Evolutionary conservation across 2,797 vertebrate species (phyloP), one percentile per base, ranked within the genome.

Genomic region (Rhinophrynus dorsalis): DNA sequence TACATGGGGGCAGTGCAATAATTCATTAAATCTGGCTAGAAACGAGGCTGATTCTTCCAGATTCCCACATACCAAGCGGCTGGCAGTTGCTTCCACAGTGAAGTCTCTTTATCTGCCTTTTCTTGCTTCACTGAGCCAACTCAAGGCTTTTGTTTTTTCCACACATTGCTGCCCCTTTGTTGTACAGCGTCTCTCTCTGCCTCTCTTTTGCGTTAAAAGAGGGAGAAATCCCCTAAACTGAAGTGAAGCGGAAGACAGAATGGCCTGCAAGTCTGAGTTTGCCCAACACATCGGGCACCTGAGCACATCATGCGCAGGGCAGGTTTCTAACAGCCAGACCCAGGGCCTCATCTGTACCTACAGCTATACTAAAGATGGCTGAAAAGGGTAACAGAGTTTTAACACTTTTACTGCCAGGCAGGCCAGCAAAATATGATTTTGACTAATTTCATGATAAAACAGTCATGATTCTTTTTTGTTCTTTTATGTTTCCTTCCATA

Each of bases 91-190:
- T 87, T 80, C 88, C 92, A 92, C 90, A 95, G 92, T 94, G 92
- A 92, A 88, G 82, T 88, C 90, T 89, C 90, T 96, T 94, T 94
- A 94, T 95, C 91, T 90, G 88, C 88, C 89, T 85, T 84, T 93
- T 83, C 90, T 92, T 95, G 94, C 92, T 94, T 94, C 91, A 94
- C 86, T 95, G 92, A 94, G 92, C 87, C 81, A 76, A 87, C 86
- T 86, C 88, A 77, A 86, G 88, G 86, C 86, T 90, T 94, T 96
- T 95, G 94, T 91, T 93, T 94, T 92, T 93, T 92, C 92, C 89
- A 92, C 90, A 93, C 91, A 95, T 94, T 95, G 92, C 89, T 86
- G 84, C 82, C 90, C 91, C 62, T 95, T 94, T 94, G 92, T 94
- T 93, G 89, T 84, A 84, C 76, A 76, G 81, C 83, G 82, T 85